A percentile compares a stretch with the other conserved stretches of the same genome.
These are phyloP conservation scores for Hylyphantes graminicola DNA, from an alignment of 1,140 invertebrate genomes.

Conservation along the genomic window DNA sequence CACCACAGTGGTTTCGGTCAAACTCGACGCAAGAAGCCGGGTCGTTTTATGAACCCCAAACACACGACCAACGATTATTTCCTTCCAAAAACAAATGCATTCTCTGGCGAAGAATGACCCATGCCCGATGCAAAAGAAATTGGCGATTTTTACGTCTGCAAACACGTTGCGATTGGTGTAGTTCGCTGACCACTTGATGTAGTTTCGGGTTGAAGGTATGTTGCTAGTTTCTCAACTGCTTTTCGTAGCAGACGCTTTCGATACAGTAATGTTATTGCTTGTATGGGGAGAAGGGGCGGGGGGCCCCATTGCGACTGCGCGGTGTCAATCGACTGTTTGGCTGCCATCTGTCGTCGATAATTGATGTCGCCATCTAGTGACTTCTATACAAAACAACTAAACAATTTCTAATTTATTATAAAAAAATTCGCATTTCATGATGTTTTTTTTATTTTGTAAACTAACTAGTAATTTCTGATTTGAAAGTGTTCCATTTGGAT, in stretches of 20 bases:
- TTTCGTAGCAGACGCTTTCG: conserved; percentile 4
- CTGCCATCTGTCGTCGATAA: too few relatives aligned
- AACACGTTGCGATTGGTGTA: background rate
- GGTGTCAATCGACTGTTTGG: too few relatives aligned
- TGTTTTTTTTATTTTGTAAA: too few relatives aligned
- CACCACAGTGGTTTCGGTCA: background rate
- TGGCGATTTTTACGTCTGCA: background rate
- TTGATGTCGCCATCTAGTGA: too few relatives aligned
- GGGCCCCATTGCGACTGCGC: too few relatives aligned
- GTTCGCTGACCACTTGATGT: background rate
- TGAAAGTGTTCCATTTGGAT: too few relatives aligned
- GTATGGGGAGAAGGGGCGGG: too few relatives aligned
- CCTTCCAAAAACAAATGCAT: conserved; percentile 18
- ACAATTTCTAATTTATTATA: too few relatives aligned
- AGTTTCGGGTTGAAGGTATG: background rate
- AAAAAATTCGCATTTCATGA: too few relatives aligned
- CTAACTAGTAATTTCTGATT: too few relatives aligned
- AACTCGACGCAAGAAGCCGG: conserved; percentile 28
- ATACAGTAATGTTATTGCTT: too few relatives aligned
- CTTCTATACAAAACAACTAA: too few relatives aligned
- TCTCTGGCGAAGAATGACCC: background rate
- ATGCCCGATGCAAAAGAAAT: background rate
- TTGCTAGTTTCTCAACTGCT: conserved; percentile 4
- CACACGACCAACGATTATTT: background rate
- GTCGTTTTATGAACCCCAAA: conserved; percentile 21